A percentile compares a stretch with the other conserved stretches of the same genome.
These are phyloP conservation scores for Halisarca cf. caerulea DNA, from an alignment of 37 sponge, comb jelly and placozoan genomes.

Conservation along the genomic window DNA sequence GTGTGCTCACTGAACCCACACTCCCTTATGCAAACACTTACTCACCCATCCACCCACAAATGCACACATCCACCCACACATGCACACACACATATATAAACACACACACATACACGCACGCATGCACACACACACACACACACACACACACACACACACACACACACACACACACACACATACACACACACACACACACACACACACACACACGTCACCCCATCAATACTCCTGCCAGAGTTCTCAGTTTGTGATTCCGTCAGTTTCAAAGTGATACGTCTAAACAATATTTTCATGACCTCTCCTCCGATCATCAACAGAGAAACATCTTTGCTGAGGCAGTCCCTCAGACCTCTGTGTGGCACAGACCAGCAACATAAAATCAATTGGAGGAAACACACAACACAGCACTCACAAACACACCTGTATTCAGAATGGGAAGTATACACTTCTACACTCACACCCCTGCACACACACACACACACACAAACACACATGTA, in stretches of 20 bases:
- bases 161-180: not conserved
- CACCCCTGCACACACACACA: no score
- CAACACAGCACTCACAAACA: no score
- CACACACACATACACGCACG: not conserved
- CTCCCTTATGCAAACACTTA: no score
- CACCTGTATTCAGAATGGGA: no score
- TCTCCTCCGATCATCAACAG: not conserved
- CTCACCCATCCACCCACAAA: no score
- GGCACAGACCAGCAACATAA: not conserved
- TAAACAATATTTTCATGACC: not conserved
- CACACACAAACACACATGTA: no score
- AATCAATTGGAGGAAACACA: no score
- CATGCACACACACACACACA: not conserved
- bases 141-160: constrained; percentile 1
- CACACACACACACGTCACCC: not conserved
- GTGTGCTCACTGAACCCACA: no score
- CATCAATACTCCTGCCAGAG: not conserved
- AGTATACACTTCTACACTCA: no score
- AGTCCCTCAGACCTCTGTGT: not conserved
- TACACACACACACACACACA: not conserved
- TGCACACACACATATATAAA: no score
- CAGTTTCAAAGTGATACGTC: not conserved
- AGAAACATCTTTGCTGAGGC: not conserved
- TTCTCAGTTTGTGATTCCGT: no score
- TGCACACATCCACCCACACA: no score